Percentiles rank a stretch among this genome's conserved stretches.
Conservation (phyloP, 2,888 invertebrate genomes). For the Cryptocephalus moraei region DNA sequence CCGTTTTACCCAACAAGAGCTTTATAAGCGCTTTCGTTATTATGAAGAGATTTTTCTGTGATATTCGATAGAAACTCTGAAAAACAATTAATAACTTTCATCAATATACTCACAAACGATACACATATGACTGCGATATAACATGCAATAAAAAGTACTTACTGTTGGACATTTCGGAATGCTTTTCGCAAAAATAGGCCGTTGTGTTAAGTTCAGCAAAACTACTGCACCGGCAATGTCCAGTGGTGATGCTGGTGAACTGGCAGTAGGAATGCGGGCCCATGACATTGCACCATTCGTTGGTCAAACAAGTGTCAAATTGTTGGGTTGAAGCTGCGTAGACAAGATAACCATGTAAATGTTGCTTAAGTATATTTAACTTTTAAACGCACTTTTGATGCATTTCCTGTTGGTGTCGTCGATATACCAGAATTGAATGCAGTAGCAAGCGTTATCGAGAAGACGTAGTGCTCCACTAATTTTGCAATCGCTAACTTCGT, state of each 20-base stretch:
- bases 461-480: conserved; percentile 18
- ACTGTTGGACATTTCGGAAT: not conserved
- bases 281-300: not conserved
- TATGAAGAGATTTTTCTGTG: too few relatives aligned
- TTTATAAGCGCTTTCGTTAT: too few relatives aligned
- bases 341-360: conserved; percentile 4
- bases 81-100: too few relatives aligned
- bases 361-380: conserved; percentile 21
- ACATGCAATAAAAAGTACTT: not conserved
- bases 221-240: not conserved
- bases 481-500: conserved; percentile 13
- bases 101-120: too few relatives aligned
- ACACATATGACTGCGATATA: too few relatives aligned
- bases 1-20: too few relatives aligned
- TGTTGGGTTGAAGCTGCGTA: not conserved
- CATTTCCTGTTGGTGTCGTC: conserved; percentile 14
- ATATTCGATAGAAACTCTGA: too few relatives aligned
- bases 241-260: too few relatives aligned
- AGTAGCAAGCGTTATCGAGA: conserved; percentile 16
- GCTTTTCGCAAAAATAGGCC: not conserved
- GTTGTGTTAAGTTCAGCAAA: not conserved
- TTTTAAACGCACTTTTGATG: too few relatives aligned
- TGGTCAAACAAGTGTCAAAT: not conserved
- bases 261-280: not conserved
- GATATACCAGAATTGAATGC: conserved; percentile 22